Conservation (phyloP, 2,888 invertebrate species). For the Matsumyia berberina region DNA sequence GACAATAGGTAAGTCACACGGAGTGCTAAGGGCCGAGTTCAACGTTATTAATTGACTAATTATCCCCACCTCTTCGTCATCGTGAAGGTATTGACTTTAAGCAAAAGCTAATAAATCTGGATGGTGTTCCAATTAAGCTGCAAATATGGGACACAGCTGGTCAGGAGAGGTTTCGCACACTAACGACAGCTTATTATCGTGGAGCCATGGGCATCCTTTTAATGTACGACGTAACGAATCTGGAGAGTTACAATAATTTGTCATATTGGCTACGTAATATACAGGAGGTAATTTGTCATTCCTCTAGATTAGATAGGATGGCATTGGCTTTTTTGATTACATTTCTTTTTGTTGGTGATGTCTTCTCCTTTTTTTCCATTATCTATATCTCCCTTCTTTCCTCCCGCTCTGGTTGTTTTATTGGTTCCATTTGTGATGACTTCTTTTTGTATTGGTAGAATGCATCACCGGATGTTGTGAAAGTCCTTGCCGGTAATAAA, state of each 20-base stretch:
- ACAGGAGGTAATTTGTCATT: conserved; percentile 88
- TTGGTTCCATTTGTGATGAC: conserved; percentile 1
- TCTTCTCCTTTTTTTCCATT: conserved; percentile 46
- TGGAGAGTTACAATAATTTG: conserved; percentile 95
- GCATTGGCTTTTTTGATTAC: conserved; percentile 41
- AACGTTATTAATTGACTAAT: conserved; percentile 49
- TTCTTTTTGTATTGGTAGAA: conserved; percentile 86
- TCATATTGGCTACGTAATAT: conserved; percentile 96
- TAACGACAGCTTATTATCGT: conserved; percentile 94
- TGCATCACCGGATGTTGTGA: conserved; percentile 93
- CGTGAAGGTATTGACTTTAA: conserved; percentile 93
- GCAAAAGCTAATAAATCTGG: conserved; percentile 94
- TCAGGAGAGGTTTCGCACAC: conserved; percentile 86
- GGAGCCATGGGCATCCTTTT: conserved; percentile 96
- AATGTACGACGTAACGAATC: conserved; percentile 95
- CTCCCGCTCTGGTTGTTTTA: not conserved
- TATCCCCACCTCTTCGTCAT: not conserved
- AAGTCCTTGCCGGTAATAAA: conserved; percentile 94
- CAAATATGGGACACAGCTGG: conserved; percentile 94
- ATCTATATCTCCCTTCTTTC: conserved; percentile 15
- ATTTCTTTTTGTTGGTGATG: conserved; percentile 26
- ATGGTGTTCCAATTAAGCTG: conserved; percentile 92
- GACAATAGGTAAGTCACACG: conserved; percentile 90
- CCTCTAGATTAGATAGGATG: conserved; percentile 22
- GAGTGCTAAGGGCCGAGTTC: conserved; percentile 9